Conservation (phyloP, 2,888 invertebrate genomes). For the Sphaerophoria taeniata region DNA sequence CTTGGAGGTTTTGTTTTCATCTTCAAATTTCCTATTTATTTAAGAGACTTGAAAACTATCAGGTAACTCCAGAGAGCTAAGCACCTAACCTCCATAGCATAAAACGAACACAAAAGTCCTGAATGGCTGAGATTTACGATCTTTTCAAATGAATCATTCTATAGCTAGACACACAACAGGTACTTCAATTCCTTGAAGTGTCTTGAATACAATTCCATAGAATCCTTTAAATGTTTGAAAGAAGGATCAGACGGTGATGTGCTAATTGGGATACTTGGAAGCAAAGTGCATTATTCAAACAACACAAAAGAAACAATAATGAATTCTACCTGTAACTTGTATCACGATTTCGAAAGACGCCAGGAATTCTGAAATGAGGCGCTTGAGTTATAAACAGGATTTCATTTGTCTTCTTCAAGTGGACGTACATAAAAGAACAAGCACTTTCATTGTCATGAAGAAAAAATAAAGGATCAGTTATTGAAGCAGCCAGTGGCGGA, state of each 20-base stretch:
- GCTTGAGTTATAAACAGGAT: too few species aligned
- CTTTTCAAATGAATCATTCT: slow-evolving; percentile 3
- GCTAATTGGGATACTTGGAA: slow-evolving; percentile 27
- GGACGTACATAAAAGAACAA: too few species aligned
- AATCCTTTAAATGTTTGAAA: background rate
- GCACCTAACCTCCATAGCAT: too few species aligned
- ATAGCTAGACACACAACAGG: background rate
- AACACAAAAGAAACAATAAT: slow-evolving; percentile 6
- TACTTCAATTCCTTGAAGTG: background rate
- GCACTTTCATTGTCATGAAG: too few species aligned
- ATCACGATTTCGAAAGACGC: background rate
- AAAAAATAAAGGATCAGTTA: too few species aligned
- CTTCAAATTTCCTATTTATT: too few species aligned
- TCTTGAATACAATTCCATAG: slow-evolving; percentile 1
- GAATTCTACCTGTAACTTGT: slow-evolving; percentile 1
- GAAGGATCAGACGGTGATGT: background rate
- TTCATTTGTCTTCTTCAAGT: too few species aligned
- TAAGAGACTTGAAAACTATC: too few species aligned
- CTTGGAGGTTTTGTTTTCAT: too few species aligned
- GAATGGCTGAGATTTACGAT: background rate
- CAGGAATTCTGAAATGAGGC: too few species aligned
- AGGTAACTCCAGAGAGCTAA: too few species aligned
- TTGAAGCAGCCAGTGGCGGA: too few species aligned
- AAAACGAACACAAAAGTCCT: background rate
- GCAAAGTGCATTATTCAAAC: slow-evolving; percentile 9